Percentiles rank a stretch among this genome's conserved stretches.
phyloP scores from a whole-genome alignment of 2,888 invertebrate species.

The Troides oblongomaculatus region DNA sequence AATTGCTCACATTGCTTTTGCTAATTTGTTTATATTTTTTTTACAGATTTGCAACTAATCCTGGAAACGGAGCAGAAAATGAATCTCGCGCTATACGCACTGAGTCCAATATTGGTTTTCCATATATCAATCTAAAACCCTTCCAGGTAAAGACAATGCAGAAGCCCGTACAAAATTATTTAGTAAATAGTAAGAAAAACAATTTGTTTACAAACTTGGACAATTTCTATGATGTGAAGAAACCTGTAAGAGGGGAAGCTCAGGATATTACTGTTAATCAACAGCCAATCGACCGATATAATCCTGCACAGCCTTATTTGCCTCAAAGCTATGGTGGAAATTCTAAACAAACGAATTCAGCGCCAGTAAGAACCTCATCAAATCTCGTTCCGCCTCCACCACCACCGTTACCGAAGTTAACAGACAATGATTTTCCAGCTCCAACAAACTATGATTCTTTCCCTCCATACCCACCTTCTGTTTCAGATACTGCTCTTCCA shows the following conservation, averaged over 20 bases:
- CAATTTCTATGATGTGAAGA: constrained; percentile 57
- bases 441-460: constrained; percentile 67
- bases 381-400: constrained; percentile 65
- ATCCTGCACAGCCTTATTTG: constrained; percentile 74
- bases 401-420: constrained; percentile 52
- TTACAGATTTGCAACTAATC: constrained; percentile 64
- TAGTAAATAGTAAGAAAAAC: constrained; percentile 53
- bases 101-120: constrained; percentile 65
- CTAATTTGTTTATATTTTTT: constrained; percentile 30
- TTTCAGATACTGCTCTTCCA: constrained; percentile 33
- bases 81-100: constrained; percentile 73
- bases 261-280: constrained; percentile 53
- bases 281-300: constrained; percentile 67
- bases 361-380: constrained; percentile 50
- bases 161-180: constrained; percentile 43
- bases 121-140: constrained; percentile 70
- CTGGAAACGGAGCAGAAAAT: constrained; percentile 68
- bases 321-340: constrained; percentile 60
- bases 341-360: constrained; percentile 52
- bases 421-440: constrained; percentile 57
- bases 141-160: constrained; percentile 64
- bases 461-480: constrained; percentile 61
- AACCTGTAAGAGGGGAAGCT: constrained; percentile 70
- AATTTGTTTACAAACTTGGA: constrained; percentile 63
- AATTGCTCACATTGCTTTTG: too few relatives aligned